Percentiles rank a stretch among this genome's conserved stretches.
phyloP scores from a whole-genome alignment of 2,797 vertebrate species.

The Tamandua tetradactyla region DNA sequence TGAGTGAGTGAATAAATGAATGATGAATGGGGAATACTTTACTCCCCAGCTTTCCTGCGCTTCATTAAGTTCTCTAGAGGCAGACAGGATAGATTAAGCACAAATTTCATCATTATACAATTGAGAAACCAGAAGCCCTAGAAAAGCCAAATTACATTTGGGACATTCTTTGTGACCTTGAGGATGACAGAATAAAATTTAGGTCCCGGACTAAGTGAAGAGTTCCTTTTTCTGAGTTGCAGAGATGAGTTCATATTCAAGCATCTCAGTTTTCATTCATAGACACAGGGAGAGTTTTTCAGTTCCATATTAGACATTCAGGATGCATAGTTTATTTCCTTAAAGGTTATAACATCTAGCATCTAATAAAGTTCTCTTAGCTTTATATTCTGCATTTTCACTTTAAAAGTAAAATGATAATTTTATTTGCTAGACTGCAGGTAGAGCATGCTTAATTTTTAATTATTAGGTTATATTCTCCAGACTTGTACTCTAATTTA shows the following conservation, averaged over 20 bases:
- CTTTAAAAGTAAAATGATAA: slow-evolving; percentile 42
- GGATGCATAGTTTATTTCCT: neutral
- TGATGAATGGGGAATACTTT: slow-evolving; percentile 54
- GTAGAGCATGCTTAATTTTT: neutral
- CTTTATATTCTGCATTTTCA: slow-evolving; percentile 17
- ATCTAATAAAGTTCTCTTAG: neutral
- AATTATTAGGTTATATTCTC: slow-evolving; percentile 32
- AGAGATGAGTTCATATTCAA: slow-evolving; percentile 20
- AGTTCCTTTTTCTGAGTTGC: slow-evolving; percentile 10
- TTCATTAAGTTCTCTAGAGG: slow-evolving; percentile 51
- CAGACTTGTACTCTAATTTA: neutral
- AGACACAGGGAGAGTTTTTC: neutral
- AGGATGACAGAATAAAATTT: slow-evolving; percentile 53
- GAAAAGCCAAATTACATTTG: slow-evolving; percentile 61
- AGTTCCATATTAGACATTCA: slow-evolving; percentile 15
- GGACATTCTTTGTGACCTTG: slow-evolving; percentile 62
- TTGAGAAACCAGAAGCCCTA: slow-evolving; percentile 34
- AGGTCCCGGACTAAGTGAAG: neutral
- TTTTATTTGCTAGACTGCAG: slow-evolving; percentile 30
- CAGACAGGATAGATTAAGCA: slow-evolving; percentile 56
- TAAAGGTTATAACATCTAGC: neutral
- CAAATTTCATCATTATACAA: slow-evolving; percentile 60
- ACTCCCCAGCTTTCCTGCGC: slow-evolving; percentile 33
- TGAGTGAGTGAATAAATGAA: slow-evolving; percentile 67
- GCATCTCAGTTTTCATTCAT: neutral